Evolutionary conservation across 64 coral and sea anemone species (phyloP).

Genomic region (Anthopleura sola): DNA sequence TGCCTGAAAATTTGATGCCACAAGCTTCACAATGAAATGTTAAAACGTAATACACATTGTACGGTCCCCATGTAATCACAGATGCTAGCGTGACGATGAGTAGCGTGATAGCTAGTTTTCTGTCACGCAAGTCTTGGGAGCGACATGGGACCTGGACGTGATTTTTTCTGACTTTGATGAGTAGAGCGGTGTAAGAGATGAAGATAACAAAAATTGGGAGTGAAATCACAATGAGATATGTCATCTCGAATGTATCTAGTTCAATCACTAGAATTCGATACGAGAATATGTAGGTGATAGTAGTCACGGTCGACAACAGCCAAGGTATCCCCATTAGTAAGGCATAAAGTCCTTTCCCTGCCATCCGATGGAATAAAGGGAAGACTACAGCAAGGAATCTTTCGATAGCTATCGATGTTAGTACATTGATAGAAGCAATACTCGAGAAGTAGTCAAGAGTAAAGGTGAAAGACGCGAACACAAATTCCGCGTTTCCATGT

Average conservation of each 20-base stretch:
- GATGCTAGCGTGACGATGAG: constrained; percentile 29
- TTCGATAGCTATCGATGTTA: constrained; percentile 11
- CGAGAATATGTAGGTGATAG: neutral
- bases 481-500: neutral
- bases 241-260: neutral
- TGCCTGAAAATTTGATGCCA: neutral
- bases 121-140: constrained; percentile 17
- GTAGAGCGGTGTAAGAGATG: neutral
- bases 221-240: constrained; percentile 2
- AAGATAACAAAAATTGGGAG: neutral
- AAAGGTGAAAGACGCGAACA: constrained; percentile 4
- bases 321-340: neutral
- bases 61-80: constrained; percentile 12
- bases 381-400: constrained; percentile 22
- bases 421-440: constrained; percentile 6
- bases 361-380: constrained; percentile 5
- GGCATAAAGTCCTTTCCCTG: constrained; percentile 3
- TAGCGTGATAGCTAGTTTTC: constrained; percentile 24
- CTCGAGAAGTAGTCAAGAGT: constrained; percentile 32
- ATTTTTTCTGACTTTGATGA: neutral
- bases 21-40: neutral
- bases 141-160: neutral
- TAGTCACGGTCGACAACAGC: neutral
- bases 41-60: constrained; percentile 17
- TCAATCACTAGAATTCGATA: neutral